Evolutionary conservation across 2,113 vertebrate species (phyloP).

Genomic region (Indicator maculatus): DNA sequence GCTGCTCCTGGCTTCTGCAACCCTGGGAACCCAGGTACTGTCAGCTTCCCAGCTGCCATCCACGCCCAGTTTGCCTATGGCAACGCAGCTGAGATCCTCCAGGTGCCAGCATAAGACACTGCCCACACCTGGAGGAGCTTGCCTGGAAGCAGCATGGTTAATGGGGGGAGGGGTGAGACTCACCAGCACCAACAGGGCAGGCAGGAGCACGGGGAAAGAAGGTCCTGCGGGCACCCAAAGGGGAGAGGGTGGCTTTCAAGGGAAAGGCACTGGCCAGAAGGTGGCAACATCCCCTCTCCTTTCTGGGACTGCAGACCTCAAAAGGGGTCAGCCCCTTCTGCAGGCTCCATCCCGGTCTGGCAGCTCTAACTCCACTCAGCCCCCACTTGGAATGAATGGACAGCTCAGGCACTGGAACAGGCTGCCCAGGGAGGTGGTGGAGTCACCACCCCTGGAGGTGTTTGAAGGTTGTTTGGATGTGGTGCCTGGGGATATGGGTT

Average conservation of each 20-base stretch:
- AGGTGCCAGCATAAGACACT: neutral
- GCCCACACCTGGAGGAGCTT: neutral
- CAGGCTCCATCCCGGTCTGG: neutral
- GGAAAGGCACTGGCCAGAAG: constrained; percentile 2
- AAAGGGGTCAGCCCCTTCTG: neutral
- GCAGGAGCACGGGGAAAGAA: neutral
- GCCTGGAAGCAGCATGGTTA: neutral
- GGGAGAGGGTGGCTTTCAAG: neutral
- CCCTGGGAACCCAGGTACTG: neutral
- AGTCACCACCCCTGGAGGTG: no score
- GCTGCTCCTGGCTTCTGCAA: rapidly evolving
- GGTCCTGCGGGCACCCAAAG: neutral
- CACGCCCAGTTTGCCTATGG: rapidly evolving
- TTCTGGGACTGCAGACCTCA: neutral
- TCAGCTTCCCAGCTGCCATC: neutral
- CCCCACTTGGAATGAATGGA: neutral
- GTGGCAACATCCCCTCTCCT: neutral
- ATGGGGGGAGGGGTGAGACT: rapidly evolving
- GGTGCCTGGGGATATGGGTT: no score
- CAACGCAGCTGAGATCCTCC: neutral
- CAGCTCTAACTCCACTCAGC: neutral
- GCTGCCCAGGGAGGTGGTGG: no score
- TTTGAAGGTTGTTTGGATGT: no score
- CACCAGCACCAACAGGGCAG: rapidly evolving
- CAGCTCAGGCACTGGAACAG: no score